Percentiles rank a stretch among this genome's conserved stretches.
Evolutionary conservation across 1,140 invertebrate species (phyloP).

Genomic region (Mesaphorura yosii): DNA sequence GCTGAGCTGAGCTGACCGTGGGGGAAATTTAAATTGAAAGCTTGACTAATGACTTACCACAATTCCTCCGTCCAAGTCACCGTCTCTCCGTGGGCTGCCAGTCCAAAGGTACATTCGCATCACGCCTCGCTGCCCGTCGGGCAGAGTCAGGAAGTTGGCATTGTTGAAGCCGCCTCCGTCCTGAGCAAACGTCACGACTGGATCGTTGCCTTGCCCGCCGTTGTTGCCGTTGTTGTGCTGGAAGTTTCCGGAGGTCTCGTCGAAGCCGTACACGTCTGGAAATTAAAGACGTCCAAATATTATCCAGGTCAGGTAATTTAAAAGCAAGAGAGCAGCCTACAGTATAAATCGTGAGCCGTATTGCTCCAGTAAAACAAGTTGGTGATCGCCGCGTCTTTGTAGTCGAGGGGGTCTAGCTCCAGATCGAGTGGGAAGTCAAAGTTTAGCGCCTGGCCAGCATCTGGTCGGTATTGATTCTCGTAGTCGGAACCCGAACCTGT

Average conservation of each 20-base stretch:
- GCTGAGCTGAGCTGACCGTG: neutral
- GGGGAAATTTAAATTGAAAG: neutral
- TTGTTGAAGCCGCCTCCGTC: neutral
- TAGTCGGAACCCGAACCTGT: neutral
- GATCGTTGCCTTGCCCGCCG: neutral
- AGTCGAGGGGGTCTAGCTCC: neutral
- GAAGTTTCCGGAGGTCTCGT: constrained; percentile 4
- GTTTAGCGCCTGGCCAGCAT: neutral
- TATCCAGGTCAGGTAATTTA: neutral
- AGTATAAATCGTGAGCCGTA: constrained; percentile 1
- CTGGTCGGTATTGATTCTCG: neutral
- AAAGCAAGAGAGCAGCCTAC: neutral
- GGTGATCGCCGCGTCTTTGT: constrained; percentile 4
- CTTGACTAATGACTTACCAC: neutral
- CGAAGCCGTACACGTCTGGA: constrained; percentile 7
- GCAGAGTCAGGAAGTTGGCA: constrained; percentile 2
- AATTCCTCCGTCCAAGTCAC: constrained; percentile 1
- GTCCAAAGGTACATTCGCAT: neutral
- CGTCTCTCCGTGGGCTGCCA: neutral
- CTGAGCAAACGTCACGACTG: constrained; percentile 5
- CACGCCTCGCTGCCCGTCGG: neutral
- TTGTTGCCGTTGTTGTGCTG: neutral
- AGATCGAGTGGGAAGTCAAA: neutral
- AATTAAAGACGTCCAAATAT: neutral
- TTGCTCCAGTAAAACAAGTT: constrained; percentile 9